Evolutionary conservation across 2,797 vertebrate genomes (phyloP).

Genomic region (Florisuga fusca): DNA sequence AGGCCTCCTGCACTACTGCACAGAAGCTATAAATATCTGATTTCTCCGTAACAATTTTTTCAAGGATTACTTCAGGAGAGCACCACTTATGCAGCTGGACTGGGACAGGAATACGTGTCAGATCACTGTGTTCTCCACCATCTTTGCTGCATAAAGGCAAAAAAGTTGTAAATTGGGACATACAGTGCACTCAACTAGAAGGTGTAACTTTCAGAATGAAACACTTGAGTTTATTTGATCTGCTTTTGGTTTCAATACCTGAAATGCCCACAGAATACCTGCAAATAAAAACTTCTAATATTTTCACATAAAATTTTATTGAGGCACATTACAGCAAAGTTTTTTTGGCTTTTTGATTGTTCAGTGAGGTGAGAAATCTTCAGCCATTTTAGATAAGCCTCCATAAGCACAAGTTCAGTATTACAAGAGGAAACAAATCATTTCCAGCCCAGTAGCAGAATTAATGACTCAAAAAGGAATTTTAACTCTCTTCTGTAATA

Average conservation of each 20-base stretch:
- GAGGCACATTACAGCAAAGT: background rate
- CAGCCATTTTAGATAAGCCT: background rate
- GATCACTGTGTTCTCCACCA: constrained; percentile 63
- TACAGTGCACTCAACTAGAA: accelerated
- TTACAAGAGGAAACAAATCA: background rate
- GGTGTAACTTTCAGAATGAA: background rate
- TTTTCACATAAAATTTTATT: background rate
- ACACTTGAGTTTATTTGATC: background rate
- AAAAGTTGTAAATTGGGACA: background rate
- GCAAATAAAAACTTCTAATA: background rate
- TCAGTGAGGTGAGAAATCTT: background rate
- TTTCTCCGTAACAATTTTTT: constrained; percentile 56
- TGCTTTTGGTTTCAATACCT: background rate
- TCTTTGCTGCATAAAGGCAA: constrained; percentile 69
- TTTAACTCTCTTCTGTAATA: background rate
- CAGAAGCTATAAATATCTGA: constrained; percentile 82
- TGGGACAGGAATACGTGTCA: constrained; percentile 76
- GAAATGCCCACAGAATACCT: background rate
- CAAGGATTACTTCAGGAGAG: constrained; percentile 81
- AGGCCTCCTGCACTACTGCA: constrained; percentile 78
- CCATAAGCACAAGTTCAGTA: background rate
- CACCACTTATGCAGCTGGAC: constrained; percentile 79
- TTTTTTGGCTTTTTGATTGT: background rate
- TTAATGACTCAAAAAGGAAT: background rate
- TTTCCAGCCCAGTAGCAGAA: background rate